Evolutionary conservation across 2,888 invertebrate species (phyloP), one percentile per base, ranked within the genome.

Genomic region (Pediacus dermestoides): DNA sequence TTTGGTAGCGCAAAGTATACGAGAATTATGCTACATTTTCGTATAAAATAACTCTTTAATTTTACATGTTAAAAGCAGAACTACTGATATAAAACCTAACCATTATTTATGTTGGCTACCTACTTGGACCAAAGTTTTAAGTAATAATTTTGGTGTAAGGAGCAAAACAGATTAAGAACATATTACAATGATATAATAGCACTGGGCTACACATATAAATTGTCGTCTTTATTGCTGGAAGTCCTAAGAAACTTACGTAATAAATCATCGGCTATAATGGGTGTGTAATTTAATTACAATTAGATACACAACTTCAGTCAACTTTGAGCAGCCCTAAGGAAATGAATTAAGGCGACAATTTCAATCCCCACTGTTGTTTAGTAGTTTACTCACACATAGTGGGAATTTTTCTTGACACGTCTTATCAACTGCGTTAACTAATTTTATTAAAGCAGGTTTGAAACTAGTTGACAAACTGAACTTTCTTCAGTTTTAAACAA

Each of bases 231-330:
- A 53, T 50, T 55, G 50, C 53, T 28, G 3, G 46, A 48, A 52
- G 51, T 38, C 44, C 52, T 47, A 46, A 48, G 53, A 61, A 62
- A 61, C 60, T 62, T 61, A 43, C 42, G 52, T 46, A 55, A 61
- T 62, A 61, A 62, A 62, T 62, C 61, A 61, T 60, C 53, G 48
- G 53, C 53, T 56, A 59, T 60, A 61, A 61, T 61, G 60, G 60
- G 55, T 57, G 57, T 61, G 60, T 60, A 62, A 62, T 62, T 62
- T 62, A 61, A 61, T 62, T 62, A 62, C 62, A 62, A 62, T 62
- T 62, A 62, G 60, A 61, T 61, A 60, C 57, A 60, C 58, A 61
- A 57, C 47, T 50, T 52, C 42, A 52, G 51, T 41, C 47, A 43
- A 52, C 46, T 48, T 49, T 44, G 44, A 46, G 41, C 45, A 44